A percentile compares a stretch with the other conserved stretches of the same genome.
Evolutionary conservation across 1,140 invertebrate species (phyloP).

Genomic region (Portunus trituberculatus): DNA sequence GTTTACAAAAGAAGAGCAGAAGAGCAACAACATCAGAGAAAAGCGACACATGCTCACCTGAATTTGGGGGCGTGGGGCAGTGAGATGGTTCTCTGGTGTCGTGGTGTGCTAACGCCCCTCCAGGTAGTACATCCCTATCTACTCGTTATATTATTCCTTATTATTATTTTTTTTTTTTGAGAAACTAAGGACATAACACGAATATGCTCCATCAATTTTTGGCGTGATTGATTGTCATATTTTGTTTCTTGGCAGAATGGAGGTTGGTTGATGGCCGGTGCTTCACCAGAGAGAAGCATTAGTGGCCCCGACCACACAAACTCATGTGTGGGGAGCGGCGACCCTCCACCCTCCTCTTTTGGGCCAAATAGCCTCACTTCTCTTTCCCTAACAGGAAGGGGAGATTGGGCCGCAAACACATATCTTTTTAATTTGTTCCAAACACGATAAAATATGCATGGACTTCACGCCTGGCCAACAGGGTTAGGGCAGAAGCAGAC

Average conservation of each 20-base stretch:
- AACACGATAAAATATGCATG: constrained; percentile 14
- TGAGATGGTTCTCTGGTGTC: no score
- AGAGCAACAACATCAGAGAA: no score
- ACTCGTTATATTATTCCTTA: no score
- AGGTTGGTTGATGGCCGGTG: neutral
- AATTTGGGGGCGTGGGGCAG: no score
- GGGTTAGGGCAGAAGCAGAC: neutral
- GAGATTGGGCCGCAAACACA: neutral
- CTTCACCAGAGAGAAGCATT: neutral
- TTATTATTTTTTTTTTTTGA: no score
- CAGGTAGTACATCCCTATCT: no score
- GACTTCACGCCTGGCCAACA: neutral
- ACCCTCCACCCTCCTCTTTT: constrained; percentile 18
- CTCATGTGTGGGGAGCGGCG: constrained; percentile 5
- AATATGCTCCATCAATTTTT: neutral
- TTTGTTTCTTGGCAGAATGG: neutral
- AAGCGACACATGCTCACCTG: no score
- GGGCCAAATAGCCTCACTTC: neutral
- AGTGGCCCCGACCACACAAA: neutral
- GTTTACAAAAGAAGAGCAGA: no score
- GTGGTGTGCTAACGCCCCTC: no score
- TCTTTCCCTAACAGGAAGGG: constrained; percentile 11
- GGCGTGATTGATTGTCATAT: neutral
- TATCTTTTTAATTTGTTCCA: constrained; percentile 10
- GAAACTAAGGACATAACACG: neutral